A percentile compares a stretch with the other conserved stretches of the same genome.
phyloP scores from a whole-genome alignment of 2,888 invertebrate species.

The Drosophila phalerata region DNA sequence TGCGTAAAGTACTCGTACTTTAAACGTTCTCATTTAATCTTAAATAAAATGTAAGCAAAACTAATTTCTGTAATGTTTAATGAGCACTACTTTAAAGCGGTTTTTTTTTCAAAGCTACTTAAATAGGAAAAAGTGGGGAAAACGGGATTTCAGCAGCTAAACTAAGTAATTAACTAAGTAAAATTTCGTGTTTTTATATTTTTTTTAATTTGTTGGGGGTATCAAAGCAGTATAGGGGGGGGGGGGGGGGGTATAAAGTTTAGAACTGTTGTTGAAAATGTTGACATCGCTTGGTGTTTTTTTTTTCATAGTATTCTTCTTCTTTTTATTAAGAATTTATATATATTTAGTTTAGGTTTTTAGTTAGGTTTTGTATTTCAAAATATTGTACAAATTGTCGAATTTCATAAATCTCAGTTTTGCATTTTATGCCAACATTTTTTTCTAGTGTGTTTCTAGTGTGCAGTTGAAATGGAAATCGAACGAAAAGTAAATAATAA shows the following conservation, averaged over 20 bases:
- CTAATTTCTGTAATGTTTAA: conserved; percentile 64
- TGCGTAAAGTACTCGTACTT: conserved; percentile 32
- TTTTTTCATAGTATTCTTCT: conserved; percentile 40
- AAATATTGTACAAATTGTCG: conserved; percentile 60
- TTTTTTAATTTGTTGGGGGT: conserved; percentile 29
- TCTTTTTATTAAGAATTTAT: conserved; percentile 27
- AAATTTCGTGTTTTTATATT: conserved; percentile 19
- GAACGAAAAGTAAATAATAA: conserved; percentile 1
- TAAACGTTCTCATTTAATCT: conserved; percentile 34
- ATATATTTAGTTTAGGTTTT: conserved; percentile 33
- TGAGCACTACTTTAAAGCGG: conserved; percentile 63
- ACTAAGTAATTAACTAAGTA: conserved; percentile 48
- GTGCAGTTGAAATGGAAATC: conserved; percentile 29
- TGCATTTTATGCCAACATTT: conserved; percentile 85
- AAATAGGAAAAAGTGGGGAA: conserved; percentile 18
- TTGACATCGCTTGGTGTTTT: conserved; percentile 85
- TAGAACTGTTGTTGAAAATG: conserved; percentile 83
- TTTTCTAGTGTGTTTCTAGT: conserved; percentile 36
- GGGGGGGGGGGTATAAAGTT: conserved; percentile 43
- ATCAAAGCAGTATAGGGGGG: conserved; percentile 24
- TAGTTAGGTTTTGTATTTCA: conserved; percentile 31
- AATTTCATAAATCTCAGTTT: conserved; percentile 65
- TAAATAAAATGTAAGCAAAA: conserved; percentile 66
- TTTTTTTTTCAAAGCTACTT: conserved; percentile 45
- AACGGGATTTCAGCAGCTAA: conserved; percentile 28